Base-by-base conservation (phyloP, 2,888 invertebrate genomes). In the Leptopilina syphax region DNA sequence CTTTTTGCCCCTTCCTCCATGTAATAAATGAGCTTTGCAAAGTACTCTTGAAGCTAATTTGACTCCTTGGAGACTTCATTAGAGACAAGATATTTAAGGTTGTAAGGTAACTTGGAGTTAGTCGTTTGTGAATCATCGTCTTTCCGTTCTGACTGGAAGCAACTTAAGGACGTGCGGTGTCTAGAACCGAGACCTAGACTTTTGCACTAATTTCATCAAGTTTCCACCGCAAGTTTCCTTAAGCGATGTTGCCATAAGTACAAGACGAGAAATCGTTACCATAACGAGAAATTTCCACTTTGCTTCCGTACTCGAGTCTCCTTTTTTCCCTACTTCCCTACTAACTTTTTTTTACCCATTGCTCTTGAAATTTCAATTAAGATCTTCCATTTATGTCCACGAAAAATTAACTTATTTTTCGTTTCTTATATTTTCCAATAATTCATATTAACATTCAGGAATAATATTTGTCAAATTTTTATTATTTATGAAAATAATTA, bases 51-150 rank as follows among this genome's bases (percentile, higher is more conserved):
- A 10, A 73, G n/a, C 73, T 73, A 73, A 73, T 73, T 73, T 27
- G 34, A 73, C 57, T 57, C 73, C 73, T 57, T 73, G 57, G 73
- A 34, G 73, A 57, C 54, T 73, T 73, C 34, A 73, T 73, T 73
- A 73, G 73, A 34, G 73, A 73, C 73, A n/a, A 57, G 27, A 34
- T 57, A 57, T 10, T 54, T 73, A 57, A 54, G 57, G 57, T 57
- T 73, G 54, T 73, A 73, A 57, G 57, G 73, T 73, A 73, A 57
- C 54, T 57, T 57, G 57, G 57, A 57, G 73, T 73, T 54, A 73
- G 73, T 34, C 73, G 27, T 73, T 73, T 73, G 73, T 73, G 73
- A 73, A 73, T 73, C 73, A 73, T 73, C 57, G 57, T 57, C 54
- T 73, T 73, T 41, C 57, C 34, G 41, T 73, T 73, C 50, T 34